Evolutionary conservation across 2,888 invertebrate species (phyloP).

Genomic region (Phortica magna): DNA sequence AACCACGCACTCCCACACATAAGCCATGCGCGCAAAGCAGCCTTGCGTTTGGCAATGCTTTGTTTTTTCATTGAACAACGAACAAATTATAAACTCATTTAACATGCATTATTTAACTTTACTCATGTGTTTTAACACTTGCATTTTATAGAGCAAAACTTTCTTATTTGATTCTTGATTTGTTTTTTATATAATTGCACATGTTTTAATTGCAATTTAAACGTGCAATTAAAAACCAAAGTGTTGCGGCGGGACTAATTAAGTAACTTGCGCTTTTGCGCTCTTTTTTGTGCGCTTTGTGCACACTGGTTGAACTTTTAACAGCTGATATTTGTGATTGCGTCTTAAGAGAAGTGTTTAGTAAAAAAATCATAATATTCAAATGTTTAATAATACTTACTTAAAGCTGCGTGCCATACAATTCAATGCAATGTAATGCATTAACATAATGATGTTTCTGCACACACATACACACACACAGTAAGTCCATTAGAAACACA

Average conservation of each 20-base stretch:
- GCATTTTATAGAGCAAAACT: background rate
- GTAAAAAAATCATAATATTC: too few relatives aligned
- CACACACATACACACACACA: background rate
- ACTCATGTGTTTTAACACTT: background rate
- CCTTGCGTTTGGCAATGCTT: background rate
- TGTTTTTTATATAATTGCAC: background rate
- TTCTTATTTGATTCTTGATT: background rate
- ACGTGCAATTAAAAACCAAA: background rate
- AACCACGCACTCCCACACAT: background rate
- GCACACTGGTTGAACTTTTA: too few relatives aligned
- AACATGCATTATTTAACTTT: background rate
- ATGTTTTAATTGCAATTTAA: background rate
- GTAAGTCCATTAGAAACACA: background rate
- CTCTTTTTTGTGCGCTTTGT: too few relatives aligned
- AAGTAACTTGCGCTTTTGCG: too few relatives aligned
- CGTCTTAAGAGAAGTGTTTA: too few relatives aligned
- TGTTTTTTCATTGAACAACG: background rate
- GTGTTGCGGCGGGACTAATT: background rate
- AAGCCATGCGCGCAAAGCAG: background rate
- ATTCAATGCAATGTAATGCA: too few relatives aligned
- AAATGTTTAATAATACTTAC: too few relatives aligned
- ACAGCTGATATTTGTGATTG: too few relatives aligned
- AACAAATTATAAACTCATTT: background rate
- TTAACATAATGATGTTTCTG: background rate
- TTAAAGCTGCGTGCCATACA: too few relatives aligned